These are phyloP conservation scores for Lepidochitona cinerea DNA, from an alignment of 2,888 invertebrate species.

Conservation along the genomic window DNA sequence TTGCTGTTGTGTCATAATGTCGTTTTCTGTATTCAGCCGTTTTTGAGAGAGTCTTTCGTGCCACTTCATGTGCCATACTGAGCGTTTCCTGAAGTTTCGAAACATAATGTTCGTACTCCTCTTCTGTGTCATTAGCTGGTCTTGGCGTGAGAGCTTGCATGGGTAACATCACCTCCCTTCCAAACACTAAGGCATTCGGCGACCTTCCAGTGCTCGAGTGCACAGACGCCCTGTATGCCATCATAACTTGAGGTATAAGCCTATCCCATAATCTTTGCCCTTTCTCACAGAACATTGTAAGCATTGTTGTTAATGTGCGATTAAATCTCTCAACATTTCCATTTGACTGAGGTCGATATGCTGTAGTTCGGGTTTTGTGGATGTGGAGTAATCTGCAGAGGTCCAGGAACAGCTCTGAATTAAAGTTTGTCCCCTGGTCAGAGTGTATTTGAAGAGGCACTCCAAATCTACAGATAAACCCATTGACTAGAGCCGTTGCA, in stretches of 20 bases:
- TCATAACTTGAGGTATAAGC: constrained; percentile 27
- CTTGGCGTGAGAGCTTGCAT: not conserved
- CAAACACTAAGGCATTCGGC: not conserved
- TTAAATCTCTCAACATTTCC: constrained; percentile 30
- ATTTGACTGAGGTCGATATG: constrained; percentile 24
- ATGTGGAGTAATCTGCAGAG: constrained; percentile 24
- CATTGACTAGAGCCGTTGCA: not conserved
- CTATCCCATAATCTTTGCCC: constrained; percentile 24
- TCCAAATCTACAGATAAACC: constrained; percentile 14
- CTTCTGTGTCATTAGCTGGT: not conserved
- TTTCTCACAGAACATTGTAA: constrained; percentile 14
- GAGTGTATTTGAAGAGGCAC: constrained; percentile 15
- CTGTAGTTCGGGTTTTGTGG: constrained; percentile 21
- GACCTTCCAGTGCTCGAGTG: constrained; percentile 16
- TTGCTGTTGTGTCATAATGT: not conserved
- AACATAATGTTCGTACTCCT: not conserved
- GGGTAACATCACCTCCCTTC: not conserved
- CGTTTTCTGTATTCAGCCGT: not conserved
- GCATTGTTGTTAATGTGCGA: constrained; percentile 20
- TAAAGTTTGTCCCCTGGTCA: constrained; percentile 18
- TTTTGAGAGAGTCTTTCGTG: not conserved
- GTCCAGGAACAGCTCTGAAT: constrained; percentile 18
- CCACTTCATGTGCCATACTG: not conserved
- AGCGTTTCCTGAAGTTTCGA: not conserved
- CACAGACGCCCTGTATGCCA: constrained; percentile 28